phyloP scores from a whole-genome alignment of 2,888 invertebrate species.

The Mythimna pallens region DNA sequence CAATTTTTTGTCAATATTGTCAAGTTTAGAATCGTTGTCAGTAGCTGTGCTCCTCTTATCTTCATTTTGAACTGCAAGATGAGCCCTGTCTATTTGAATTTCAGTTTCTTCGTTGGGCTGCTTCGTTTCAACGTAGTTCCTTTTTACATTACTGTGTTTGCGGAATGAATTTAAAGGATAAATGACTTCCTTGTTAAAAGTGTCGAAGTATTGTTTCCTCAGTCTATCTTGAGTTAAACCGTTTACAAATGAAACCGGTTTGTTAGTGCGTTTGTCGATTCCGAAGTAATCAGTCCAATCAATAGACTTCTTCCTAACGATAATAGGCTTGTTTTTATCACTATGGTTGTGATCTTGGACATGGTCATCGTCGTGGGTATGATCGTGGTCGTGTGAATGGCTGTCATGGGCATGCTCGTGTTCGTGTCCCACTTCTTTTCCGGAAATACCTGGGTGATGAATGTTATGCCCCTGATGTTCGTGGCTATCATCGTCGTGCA shows the following conservation, averaged over 20 bases:
- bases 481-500: slow-evolving; percentile 79
- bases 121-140: slow-evolving; percentile 80
- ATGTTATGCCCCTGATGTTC: slow-evolving; percentile 79
- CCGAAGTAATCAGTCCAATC: slow-evolving; percentile 97
- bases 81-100: slow-evolving; percentile 73
- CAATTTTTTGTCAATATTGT: slow-evolving; percentile 93
- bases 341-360: slow-evolving; percentile 60
- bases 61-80: slow-evolving; percentile 71
- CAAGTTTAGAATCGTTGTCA: slow-evolving; percentile 91
- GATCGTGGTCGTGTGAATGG: slow-evolving; percentile 45
- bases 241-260: slow-evolving; percentile 83
- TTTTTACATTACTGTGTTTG: slow-evolving; percentile 81
- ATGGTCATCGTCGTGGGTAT: slow-evolving; percentile 70
- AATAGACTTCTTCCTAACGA: slow-evolving; percentile 94
- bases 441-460: slow-evolving; percentile 78
- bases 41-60: slow-evolving; percentile 83
- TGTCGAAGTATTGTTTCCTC: slow-evolving; percentile 85
- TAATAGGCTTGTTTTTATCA: slow-evolving; percentile 86
- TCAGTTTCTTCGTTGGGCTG: slow-evolving; percentile 78
- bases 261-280: slow-evolving; percentile 94
- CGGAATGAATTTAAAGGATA: slow-evolving; percentile 82
- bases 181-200: slow-evolving; percentile 85
- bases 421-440: slow-evolving; percentile 66
- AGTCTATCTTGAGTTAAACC: slow-evolving; percentile 85
- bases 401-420: slow-evolving; percentile 26